Percentiles rank a stretch among this genome's conserved stretches.
Conservation (phyloP, 2,888 invertebrate genomes). For the Trissonchulus latispiculum region DNA sequence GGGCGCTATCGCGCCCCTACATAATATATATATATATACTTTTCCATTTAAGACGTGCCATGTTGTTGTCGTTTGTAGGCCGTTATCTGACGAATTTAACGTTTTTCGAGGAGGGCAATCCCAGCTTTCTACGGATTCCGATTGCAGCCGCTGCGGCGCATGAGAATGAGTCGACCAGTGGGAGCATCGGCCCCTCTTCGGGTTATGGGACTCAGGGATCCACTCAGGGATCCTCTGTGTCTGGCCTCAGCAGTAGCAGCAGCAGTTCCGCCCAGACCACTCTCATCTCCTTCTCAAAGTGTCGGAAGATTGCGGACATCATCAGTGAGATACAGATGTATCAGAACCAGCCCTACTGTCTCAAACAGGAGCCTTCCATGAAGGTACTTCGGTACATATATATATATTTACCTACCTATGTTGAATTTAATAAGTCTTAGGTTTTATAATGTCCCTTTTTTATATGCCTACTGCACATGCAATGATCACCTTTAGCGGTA, state of each 20-base stretch:
- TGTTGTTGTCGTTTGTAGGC: slow-evolving; percentile 53
- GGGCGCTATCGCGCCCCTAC: too few relatives aligned
- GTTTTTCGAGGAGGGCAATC: slow-evolving; percentile 19
- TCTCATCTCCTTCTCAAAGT: slow-evolving; percentile 51
- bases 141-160: slow-evolving; percentile 31
- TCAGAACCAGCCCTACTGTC: slow-evolving; percentile 93
- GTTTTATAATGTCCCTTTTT: too few relatives aligned
- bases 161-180: not conserved
- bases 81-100: slow-evolving; percentile 79
- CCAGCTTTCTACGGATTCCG: not conserved
- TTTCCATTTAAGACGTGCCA: too few relatives aligned
- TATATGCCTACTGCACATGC: too few relatives aligned
- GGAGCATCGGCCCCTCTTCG: too few relatives aligned
- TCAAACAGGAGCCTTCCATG: slow-evolving; percentile 58
- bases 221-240: not conserved
- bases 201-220: too few relatives aligned
- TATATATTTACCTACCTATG: too few relatives aligned
- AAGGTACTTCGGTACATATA: too few relatives aligned
- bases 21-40: too few relatives aligned
- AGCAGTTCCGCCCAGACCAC: not conserved
- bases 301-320: slow-evolving; percentile 91
- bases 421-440: too few relatives aligned
- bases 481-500: too few relatives aligned
- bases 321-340: slow-evolving; percentile 97
- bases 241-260: too few relatives aligned